phyloP scores from a whole-genome alignment of 1,140 invertebrate species.

The Dermatophagoides farinae region DNA sequence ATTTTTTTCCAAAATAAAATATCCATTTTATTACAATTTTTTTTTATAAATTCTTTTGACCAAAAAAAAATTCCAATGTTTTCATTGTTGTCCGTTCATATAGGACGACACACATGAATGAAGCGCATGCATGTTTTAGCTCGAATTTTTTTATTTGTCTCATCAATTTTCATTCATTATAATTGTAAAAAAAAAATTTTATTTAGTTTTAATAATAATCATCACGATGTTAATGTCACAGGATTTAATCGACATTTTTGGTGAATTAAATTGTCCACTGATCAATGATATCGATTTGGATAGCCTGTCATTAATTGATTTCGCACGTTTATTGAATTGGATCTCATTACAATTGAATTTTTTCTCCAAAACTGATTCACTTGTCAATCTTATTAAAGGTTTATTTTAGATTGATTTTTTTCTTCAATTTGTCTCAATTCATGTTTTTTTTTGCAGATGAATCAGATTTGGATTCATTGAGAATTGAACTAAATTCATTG shows the following conservation, averaged over 20 bases:
- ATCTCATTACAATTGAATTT: constrained; percentile 4
- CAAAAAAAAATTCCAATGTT: too few relatives aligned
- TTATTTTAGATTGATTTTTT: neutral
- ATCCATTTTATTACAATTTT: too few relatives aligned
- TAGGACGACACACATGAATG: too few relatives aligned
- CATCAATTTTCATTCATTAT: too few relatives aligned
- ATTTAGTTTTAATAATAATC: neutral
- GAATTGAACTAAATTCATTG: constrained; percentile 11
- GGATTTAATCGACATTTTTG: neutral
- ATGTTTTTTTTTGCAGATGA: constrained; percentile 6
- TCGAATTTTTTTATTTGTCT: neutral
- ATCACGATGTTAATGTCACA: neutral
- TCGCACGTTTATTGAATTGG: neutral
- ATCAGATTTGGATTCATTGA: constrained; percentile 1
- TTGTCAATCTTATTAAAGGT: constrained; percentile 6
- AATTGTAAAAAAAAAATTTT: too few relatives aligned
- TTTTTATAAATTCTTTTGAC: too few relatives aligned
- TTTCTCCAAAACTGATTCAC: constrained; percentile 1
- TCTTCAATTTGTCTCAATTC: neutral
- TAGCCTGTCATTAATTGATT: neutral
- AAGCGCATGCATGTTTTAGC: neutral
- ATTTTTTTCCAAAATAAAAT: too few relatives aligned
- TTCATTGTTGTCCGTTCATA: neutral
- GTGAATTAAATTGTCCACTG: neutral
- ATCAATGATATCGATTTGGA: neutral